Base-by-base conservation (phyloP, 23 tunicate genomes). In the Clavelina lepadiformis region DNA sequence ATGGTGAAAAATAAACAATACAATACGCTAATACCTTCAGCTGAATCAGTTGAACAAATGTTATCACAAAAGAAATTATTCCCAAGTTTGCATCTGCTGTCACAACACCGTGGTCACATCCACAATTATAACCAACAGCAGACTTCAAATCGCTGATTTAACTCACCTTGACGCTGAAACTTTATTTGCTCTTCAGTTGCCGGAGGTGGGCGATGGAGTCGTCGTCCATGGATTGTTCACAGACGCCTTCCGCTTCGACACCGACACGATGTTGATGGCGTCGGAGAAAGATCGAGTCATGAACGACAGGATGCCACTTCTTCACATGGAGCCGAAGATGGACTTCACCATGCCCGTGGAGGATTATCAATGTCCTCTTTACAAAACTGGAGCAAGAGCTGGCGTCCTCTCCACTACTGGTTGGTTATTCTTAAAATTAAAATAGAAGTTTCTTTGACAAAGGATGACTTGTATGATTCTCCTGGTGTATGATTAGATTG, bases 371-470 rank as follows among this genome's bases (percentile, higher is more conserved):
- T 93, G 98, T 69, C 98, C 98, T n/a, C 63, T 93, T 56, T 93
- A 93, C 51, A 93, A 93, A 57, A 85, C 93, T 3, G 88, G 83
- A 30, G 88, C 93, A 1, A 66, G 98, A 26, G 93, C 93, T 15
- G 98, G 98, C 7, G 98, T 93, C 4, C 80, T 93, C 22, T 93
- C 98, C 36, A 93, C 98, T 1, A 93, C 98, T 36, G 98, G 97
- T 89, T 19, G 27, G 46, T 2, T 57, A 3, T 61, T n/a, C n/a
- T 28, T 68, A 50, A 18, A 54, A 11, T 41, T n/a, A n/a, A n/a
- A n/a, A n/a, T n/a, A n/a, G n/a, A n/a, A n/a, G n/a, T n/a, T n/a
- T n/a, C n/a, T n/a, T n/a, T n/a, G n/a, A n/a, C n/a, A n/a, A n/a
- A n/a, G n/a, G n/a, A n/a, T n/a, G n/a, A n/a, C n/a, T n/a, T n/a